These are phyloP conservation scores for Loriculus beryllinus DNA, from an alignment of 2,797 vertebrate species.

Conservation along the genomic window DNA sequence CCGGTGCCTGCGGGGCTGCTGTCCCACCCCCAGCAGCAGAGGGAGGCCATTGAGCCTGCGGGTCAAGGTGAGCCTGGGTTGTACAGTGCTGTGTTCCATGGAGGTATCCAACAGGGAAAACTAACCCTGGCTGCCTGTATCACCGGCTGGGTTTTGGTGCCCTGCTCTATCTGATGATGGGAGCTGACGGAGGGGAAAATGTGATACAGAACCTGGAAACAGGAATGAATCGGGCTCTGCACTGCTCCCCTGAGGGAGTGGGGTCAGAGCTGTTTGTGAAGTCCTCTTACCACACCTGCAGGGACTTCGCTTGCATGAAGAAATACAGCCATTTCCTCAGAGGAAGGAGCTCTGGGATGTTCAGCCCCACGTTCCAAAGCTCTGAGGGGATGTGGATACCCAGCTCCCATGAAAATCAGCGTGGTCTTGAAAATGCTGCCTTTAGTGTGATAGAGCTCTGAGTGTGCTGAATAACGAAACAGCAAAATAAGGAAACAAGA, in stretches of 20 bases:
- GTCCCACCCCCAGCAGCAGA: neutral
- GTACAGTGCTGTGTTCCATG: rapidly evolving
- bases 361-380: neutral
- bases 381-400: neutral
- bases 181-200: rapidly evolving
- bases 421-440: neutral
- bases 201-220: neutral
- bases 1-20: neutral
- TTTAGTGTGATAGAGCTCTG: neutral
- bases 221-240: neutral
- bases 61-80: neutral
- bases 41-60: neutral
- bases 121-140: rapidly evolving
- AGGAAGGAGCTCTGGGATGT: neutral
- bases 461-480: neutral
- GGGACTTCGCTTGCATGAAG: neutral
- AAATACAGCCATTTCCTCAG: neutral
- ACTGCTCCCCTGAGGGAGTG: rapidly evolving
- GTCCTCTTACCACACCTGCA: neutral
- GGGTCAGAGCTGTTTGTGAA: neutral
- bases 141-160: rapidly evolving
- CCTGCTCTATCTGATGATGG: neutral
- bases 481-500: neutral
- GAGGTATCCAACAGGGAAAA: neutral
- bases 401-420: neutral